Base-by-base conservation (phyloP, 64 coral and sea anemone species). In the Hydrozoanthus tunicans region DNA sequence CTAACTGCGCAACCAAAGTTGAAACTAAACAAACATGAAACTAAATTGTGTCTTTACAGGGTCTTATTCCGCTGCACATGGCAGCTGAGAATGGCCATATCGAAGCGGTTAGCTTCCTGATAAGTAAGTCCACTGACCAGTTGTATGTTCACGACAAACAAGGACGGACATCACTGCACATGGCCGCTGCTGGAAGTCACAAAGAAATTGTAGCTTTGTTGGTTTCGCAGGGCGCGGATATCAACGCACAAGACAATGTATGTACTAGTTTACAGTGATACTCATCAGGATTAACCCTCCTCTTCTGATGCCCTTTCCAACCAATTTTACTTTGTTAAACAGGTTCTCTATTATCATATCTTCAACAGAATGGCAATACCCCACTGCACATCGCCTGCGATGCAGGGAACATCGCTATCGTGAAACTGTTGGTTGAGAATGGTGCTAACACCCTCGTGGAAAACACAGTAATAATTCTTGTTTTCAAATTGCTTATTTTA, bases 221-320 rank as follows among this genome's bases (percentile, higher is more conserved):
- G 52, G 86, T 99, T 62, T 93, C 91, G 13, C 97, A 99, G 72
- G 97, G 97, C 56, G 90, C 97, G 79, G 91, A 95, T 4, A 96
- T 95, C 17, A 91, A 99, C 57, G 72, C 89, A 23, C 74, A 90
- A 24, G 94, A 99, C 20, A 89, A 96, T 58, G 97, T 96, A 94
- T 0, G 85, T 90, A 43, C 60, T 20, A 43, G 32, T 43, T 43
- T 2, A 43, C 32, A 43, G 32, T 43, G 32, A 43, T 43, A 43
- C 32, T 43, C 32, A 43, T 43, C 32, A 43, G 32, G 32, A 43
- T 43, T 43, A 43, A 43, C 0, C 32, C 32, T 43, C 32, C 2
- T 2, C 32, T 43, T 43, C 60, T 62, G 6, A 6, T 0, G 0
- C 60, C 60, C 60, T 13, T 9, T 13, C 61, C 61, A 63, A 10